Percentiles rank a stretch among this genome's conserved stretches.
Evolutionary conservation across 2,113 vertebrate genomes (phyloP).

Genomic region (Bubo scandiacus): DNA sequence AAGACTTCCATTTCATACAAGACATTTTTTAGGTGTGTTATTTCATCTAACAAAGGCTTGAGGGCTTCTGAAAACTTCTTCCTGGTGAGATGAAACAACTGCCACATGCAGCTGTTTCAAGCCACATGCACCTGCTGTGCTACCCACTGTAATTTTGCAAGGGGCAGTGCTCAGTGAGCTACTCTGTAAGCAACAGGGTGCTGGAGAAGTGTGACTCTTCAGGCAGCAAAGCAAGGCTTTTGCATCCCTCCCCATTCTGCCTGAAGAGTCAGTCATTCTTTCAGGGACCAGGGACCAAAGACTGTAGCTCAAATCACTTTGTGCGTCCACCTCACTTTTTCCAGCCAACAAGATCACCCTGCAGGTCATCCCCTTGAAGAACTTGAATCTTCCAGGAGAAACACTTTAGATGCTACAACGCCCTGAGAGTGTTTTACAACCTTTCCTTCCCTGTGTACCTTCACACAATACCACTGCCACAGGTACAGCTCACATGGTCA

Average conservation of each 20-base stretch:
- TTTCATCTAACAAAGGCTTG: not conserved
- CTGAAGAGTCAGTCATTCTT: not conserved
- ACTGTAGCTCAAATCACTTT: not conserved
- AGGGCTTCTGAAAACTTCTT: not conserved
- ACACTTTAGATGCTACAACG: not conserved
- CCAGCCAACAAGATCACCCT: fast-evolving
- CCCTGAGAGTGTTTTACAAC: not conserved
- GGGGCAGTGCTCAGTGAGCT: not conserved
- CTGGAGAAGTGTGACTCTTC: not conserved
- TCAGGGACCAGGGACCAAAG: not conserved
- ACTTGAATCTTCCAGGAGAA: not conserved
- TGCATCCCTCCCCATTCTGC: not conserved
- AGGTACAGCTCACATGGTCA: not conserved
- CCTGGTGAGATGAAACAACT: not conserved
- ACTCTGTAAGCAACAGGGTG: not conserved
- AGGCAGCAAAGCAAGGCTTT: not conserved
- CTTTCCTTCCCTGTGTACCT: not conserved
- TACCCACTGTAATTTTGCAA: not conserved
- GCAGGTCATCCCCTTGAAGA: not conserved
- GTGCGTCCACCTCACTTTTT: not conserved
- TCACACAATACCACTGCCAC: not conserved
- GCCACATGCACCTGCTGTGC: not conserved
- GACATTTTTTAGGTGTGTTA: not conserved
- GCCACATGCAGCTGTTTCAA: not conserved
- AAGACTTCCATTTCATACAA: not conserved